Percentiles rank a stretch among this genome's conserved stretches.
phyloP scores from a whole-genome alignment of 2,797 vertebrate species.

The Acrossocheilus fasciatus region DNA sequence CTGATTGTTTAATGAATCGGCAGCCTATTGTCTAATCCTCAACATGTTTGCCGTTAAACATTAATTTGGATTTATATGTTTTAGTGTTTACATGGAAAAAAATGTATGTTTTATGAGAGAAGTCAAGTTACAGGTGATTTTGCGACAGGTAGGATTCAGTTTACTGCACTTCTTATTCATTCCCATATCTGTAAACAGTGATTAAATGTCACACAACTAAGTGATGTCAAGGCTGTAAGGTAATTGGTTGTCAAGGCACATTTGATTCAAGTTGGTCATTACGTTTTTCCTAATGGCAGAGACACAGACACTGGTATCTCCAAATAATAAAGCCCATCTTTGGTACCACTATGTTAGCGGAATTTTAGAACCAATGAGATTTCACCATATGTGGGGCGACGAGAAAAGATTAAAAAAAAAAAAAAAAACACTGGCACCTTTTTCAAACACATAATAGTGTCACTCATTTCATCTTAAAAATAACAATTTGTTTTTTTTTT shows the following conservation, averaged over 20 bases:
- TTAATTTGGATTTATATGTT: no score
- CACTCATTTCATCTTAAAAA: background rate
- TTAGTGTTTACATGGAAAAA: no score
- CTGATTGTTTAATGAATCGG: background rate
- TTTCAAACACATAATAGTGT: background rate
- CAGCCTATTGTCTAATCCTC: background rate
- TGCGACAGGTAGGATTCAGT: no score
- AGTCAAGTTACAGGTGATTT: background rate
- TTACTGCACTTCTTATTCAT: no score
- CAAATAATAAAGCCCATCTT: background rate
- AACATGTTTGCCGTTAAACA: background rate
- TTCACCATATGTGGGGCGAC: background rate
- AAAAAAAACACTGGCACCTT: background rate
- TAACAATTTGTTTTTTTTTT: background rate
- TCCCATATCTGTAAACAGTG: no score
- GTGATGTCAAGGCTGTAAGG: no score
- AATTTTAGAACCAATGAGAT: background rate
- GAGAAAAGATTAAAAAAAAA: background rate
- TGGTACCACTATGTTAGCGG: background rate
- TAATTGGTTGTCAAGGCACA: no score
- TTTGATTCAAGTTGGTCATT: no score
- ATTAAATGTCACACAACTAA: no score
- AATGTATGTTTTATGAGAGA: no score
- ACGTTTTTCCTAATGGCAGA: no score
- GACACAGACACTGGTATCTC: background rate